A percentile compares a stretch with the other conserved stretches of the same genome.
Evolutionary conservation across 2,797 vertebrate genomes (phyloP).

Genomic region (Phyllotis vaccarum): DNA sequence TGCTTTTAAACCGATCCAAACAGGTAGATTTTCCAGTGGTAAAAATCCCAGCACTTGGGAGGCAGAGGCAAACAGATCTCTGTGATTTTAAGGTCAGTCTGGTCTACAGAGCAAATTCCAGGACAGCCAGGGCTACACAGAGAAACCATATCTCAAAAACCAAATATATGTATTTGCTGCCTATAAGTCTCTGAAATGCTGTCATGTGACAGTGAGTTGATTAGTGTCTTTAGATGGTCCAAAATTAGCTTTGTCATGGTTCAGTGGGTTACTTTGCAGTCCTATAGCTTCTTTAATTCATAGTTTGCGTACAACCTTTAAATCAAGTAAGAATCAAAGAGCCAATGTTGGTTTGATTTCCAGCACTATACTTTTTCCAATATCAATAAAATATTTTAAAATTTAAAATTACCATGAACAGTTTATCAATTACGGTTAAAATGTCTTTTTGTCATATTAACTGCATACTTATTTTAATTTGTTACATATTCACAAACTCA

Average conservation of each 20-base stretch:
- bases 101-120: neutral
- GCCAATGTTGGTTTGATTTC: neutral
- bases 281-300: neutral
- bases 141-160: neutral
- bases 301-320: neutral
- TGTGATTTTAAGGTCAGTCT: neutral
- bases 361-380: neutral
- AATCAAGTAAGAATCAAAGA: neutral
- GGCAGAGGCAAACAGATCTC: neutral
- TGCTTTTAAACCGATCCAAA: conserved; percentile 30
- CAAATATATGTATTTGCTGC: neutral
- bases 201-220: neutral
- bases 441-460: neutral
- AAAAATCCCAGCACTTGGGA: neutral
- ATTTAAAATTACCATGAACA: neutral
- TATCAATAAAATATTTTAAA: conserved; percentile 32
- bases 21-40: neutral
- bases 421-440: neutral
- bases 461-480: conserved; percentile 27
- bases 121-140: neutral
- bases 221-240: neutral
- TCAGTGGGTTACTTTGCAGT: neutral
- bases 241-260: neutral
- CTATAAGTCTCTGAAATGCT: neutral
- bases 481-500: neutral